Conservation (phyloP, 2,113 vertebrate species). For the Mystacornis crossleyi region DNA sequence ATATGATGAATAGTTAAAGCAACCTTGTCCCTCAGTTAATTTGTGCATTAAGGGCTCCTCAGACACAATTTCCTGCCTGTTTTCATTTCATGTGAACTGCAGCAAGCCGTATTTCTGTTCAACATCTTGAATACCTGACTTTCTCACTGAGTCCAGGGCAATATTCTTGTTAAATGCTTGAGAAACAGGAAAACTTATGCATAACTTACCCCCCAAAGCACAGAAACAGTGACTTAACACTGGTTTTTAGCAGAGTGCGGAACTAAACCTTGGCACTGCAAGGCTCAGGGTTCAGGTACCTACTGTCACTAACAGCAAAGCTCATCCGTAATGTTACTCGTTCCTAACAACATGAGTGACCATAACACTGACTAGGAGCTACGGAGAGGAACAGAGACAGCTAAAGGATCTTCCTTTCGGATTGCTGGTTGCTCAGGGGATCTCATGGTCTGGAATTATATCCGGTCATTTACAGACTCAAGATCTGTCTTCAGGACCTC, state of each 20-base stretch:
- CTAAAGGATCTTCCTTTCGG: fast-evolving
- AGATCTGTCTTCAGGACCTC: neutral
- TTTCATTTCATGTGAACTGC: neutral
- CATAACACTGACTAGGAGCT: neutral
- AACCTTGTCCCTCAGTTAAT: neutral
- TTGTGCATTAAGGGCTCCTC: neutral
- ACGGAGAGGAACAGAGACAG: neutral
- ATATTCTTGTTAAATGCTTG: neutral
- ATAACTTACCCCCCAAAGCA: neutral
- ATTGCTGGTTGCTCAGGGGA: neutral
- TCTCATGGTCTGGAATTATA: neutral
- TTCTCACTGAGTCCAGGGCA: neutral
- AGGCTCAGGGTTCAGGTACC: neutral
- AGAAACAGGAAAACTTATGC: neutral
- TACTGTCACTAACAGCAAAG: neutral
- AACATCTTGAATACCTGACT: neutral
- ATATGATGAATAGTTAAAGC: neutral
- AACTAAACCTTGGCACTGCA: neutral
- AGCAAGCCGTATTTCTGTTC: neutral
- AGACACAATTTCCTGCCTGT: neutral
- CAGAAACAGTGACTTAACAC: neutral
- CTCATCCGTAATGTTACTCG: fast-evolving
- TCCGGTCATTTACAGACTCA: neutral
- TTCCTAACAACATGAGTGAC: neutral
- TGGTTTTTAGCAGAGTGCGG: neutral